Percentiles rank a stretch among this genome's conserved stretches.
phyloP scores from a whole-genome alignment of 2,888 invertebrate species.

The Andrena bicolor region DNA sequence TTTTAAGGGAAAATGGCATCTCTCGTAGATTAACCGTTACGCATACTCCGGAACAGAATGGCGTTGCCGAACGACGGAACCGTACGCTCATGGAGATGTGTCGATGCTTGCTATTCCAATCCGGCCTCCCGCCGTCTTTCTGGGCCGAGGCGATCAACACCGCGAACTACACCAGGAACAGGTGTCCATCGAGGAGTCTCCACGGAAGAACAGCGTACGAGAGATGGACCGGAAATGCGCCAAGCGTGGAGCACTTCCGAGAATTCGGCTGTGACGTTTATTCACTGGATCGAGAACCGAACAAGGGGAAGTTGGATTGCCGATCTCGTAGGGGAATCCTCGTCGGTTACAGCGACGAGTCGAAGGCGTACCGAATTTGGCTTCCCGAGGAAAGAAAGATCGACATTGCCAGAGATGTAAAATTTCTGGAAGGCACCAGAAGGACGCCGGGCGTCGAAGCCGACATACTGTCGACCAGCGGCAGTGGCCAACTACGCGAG shows the following conservation, averaged over 20 bases:
- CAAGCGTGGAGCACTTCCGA: not conserved
- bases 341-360: not conserved
- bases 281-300: not conserved
- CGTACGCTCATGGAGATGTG: not conserved
- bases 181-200: not conserved
- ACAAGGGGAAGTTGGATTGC: not conserved
- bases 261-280: constrained; percentile 10
- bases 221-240: constrained; percentile 1
- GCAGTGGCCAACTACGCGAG: too few species aligned
- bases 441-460: too few species aligned
- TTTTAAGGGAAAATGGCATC: not conserved
- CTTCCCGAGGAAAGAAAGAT: not conserved
- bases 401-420: not conserved
- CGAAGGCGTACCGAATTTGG: not conserved
- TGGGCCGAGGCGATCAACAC: constrained; percentile 9
- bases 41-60: constrained; percentile 16
- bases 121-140: not conserved
- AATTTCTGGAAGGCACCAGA: not conserved
- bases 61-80: constrained; percentile 11
- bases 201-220: not conserved
- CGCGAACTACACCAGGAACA: constrained; percentile 5
- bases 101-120: not conserved
- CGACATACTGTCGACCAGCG: too few species aligned
- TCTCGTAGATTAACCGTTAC: not conserved
- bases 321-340: not conserved